Percentiles rank a stretch among this genome's conserved stretches.
phyloP scores from a whole-genome alignment of 2,888 invertebrate species.

The Myathropa florea region DNA sequence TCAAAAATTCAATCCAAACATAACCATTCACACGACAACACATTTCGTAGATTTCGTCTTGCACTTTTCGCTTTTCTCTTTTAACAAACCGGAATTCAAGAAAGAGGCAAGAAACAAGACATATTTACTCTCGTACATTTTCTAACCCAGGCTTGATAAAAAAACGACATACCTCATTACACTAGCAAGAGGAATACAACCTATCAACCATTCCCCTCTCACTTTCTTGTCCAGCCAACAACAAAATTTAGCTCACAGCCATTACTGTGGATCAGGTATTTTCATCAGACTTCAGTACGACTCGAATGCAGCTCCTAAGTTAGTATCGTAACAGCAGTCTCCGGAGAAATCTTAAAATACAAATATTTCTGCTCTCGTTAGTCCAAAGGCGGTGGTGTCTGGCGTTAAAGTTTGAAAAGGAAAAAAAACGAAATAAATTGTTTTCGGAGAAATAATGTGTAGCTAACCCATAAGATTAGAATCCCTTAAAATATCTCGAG shows the following conservation, averaged over 20 bases:
- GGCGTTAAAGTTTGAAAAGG: conserved; percentile 11
- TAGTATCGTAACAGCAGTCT: conserved; percentile 69
- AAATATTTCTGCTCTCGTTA: conserved; percentile 62
- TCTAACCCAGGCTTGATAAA: conserved; percentile 55
- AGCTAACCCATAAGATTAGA: conserved; percentile 31
- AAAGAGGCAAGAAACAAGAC: conserved; percentile 31
- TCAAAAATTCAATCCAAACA: background rate
- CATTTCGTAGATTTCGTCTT: conserved; percentile 6
- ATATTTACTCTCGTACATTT: conserved; percentile 31
- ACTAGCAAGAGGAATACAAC: conserved; percentile 57
- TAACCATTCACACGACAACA: background rate
- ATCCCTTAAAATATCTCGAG: conserved; percentile 1
- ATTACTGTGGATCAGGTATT: conserved; percentile 67
- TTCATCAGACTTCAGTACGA: conserved; percentile 39
- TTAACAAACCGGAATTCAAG: conserved; percentile 60
- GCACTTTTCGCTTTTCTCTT: conserved; percentile 48
- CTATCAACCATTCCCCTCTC: conserved; percentile 59
- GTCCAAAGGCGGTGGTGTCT: conserved; percentile 50
- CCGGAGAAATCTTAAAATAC: conserved; percentile 66
- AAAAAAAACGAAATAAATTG: background rate
- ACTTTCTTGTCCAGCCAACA: conserved; percentile 37
- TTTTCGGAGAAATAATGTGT: conserved; percentile 53
- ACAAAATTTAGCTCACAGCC: conserved; percentile 63
- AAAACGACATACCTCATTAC: conserved; percentile 26
- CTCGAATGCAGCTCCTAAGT: conserved; percentile 21